phyloP scores from a whole-genome alignment of 2,113 vertebrate genomes.

The Calonectris borealis region DNA sequence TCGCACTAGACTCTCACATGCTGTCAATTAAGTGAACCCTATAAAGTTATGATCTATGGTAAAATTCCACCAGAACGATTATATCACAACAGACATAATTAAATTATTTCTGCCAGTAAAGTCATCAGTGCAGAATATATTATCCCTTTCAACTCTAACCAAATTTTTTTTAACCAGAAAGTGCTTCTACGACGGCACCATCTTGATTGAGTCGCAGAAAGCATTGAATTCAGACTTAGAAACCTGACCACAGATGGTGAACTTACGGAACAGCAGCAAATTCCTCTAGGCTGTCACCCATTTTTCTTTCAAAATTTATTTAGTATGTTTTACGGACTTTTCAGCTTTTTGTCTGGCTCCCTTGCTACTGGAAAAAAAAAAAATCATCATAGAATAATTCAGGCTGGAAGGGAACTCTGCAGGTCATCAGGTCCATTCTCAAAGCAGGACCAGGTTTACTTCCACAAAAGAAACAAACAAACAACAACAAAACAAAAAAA shows the following conservation, averaged over 20 bases:
- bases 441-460: background rate
- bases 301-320: background rate
- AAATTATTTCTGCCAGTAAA: constrained; percentile 51
- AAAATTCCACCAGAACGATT: constrained; percentile 22
- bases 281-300: background rate
- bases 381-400: background rate
- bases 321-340: background rate
- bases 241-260: background rate
- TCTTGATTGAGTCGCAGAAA: background rate
- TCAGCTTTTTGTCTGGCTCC: background rate
- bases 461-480: background rate
- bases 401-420: background rate
- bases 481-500: background rate
- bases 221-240: background rate
- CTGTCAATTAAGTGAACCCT: constrained; percentile 37
- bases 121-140: background rate
- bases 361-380: background rate
- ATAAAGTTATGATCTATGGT: constrained; percentile 12
- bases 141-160: background rate
- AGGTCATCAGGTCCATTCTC: background rate
- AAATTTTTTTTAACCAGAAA: background rate
- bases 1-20: background rate
- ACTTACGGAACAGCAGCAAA: background rate
- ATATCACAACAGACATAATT: constrained; percentile 38
- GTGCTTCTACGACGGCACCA: background rate